Conservation (phyloP, 1,140 invertebrate genomes). For the Drosophila simulans region DNA sequence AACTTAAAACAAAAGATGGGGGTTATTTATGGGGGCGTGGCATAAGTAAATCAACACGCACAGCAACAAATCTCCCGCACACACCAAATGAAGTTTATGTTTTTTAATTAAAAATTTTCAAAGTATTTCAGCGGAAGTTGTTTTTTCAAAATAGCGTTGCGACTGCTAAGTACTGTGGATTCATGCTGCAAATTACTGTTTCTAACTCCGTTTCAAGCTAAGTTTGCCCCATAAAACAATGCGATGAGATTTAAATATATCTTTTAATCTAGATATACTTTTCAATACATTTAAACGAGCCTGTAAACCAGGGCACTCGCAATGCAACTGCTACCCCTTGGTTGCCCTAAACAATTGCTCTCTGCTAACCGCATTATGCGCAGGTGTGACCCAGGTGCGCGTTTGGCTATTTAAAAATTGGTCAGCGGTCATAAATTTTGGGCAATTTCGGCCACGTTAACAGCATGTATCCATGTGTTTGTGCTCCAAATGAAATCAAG, state of each 20-base stretch:
- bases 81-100: conserved; percentile 68
- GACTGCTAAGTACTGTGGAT: not conserved
- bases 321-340: not conserved
- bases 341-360: conserved; percentile 26
- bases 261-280: no score
- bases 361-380: conserved; percentile 72
- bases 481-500: conserved; percentile 52
- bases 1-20: conserved; percentile 11
- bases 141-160: not conserved
- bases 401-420: conserved; percentile 78
- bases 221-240: not conserved
- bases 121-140: not conserved
- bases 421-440: conserved; percentile 74
- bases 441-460: conserved; percentile 27
- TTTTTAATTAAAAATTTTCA: conserved; percentile 77
- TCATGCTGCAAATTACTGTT: not conserved
- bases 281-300: no score
- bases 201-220: not conserved
- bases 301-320: no score
- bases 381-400: conserved; percentile 79
- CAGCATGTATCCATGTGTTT: conserved; percentile 30
- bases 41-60: conserved; percentile 44
- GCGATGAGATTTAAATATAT: no score
- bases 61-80: conserved; percentile 55
- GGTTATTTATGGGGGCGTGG: conserved; percentile 37